Base-by-base conservation (phyloP, 2,888 invertebrate genomes). In the Phaonia tiefii region DNA sequence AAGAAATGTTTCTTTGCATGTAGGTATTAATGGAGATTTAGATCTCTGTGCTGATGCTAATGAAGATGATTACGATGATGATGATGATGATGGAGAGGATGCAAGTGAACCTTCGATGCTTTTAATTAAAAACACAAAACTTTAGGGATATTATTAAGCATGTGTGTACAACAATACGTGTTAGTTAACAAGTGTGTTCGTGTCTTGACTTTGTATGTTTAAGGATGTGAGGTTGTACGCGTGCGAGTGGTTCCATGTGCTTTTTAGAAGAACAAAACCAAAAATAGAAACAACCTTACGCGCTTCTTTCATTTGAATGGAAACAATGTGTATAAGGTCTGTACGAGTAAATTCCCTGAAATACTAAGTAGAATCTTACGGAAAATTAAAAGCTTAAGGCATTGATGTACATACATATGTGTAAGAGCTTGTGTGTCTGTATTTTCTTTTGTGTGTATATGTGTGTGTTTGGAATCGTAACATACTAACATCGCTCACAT, bases 61-160 rank as follows among this genome's bases (percentile, higher is more conserved):
- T 67, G 51, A 39, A 26, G 67, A 63, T 71, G 13, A 42, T 42
- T 17, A 31, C 56, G 71, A 37, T 10, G 20, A 31, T 25, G 8
- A 31, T 63, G 51, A 77, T 66, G 46, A 31, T 49, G 20, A 58
- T 25, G 31, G 67, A 67, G 25, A 26, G 3, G 22, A 13, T 25
- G 20, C 22, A 66, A 31, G 54, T 13, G 63, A 49, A 25, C 51
- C 51, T 71, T 71, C 69, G 56, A 81, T 75, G 78, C 75, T 78
- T 81, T 81, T 78, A 81, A 81, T 81, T 81, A 78, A 80, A 79
- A 81, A 75, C 56, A 81, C 75, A 78, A 63, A 78, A 72, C 75
- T 81, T 81, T 81, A 26, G 75, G 44, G 65, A 81, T 75, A 75
- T 75, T 75, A 78, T n/a, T 63, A 65, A 81, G 81, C 75, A 67